Evolutionary conservation across 2,888 invertebrate genomes (phyloP).

Genomic region (Listrodromus nycthemerus): DNA sequence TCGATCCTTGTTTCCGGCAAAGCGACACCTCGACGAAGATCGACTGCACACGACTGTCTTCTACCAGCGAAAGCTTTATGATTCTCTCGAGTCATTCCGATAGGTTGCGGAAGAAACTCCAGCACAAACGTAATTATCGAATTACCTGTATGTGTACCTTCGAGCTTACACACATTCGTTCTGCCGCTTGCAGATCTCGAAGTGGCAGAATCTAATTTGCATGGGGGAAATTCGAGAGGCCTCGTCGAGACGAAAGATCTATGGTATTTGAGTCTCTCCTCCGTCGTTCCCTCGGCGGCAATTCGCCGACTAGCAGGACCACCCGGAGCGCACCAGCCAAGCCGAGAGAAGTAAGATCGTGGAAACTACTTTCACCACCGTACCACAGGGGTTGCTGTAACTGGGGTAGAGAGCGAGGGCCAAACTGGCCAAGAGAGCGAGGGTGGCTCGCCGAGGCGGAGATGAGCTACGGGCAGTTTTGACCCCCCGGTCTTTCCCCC

Average conservation of each 20-base stretch:
- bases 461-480: slow-evolving; percentile 83
- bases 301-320: slow-evolving; percentile 40
- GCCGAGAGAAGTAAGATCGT: slow-evolving; percentile 76
- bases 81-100: slow-evolving; percentile 25
- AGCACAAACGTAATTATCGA: slow-evolving; percentile 61
- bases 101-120: slow-evolving; percentile 68
- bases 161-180: slow-evolving; percentile 10
- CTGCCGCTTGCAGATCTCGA: slow-evolving; percentile 54
- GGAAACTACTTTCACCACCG: slow-evolving; percentile 77
- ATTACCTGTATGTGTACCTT: slow-evolving; percentile 30
- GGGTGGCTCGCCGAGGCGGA: slow-evolving; percentile 66
- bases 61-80: not conserved
- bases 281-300: slow-evolving; percentile 3
- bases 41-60: not conserved
- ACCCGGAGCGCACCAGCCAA: slow-evolving; percentile 43
- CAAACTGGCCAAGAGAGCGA: slow-evolving; percentile 57
- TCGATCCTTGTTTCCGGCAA: not conserved
- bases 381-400: slow-evolving; percentile 64
- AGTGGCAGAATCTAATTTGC: slow-evolving; percentile 78
- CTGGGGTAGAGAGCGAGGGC: slow-evolving; percentile 58
- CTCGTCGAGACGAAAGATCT: slow-evolving; percentile 50
- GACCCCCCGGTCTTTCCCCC: slow-evolving; percentile 74
- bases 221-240: slow-evolving; percentile 75
- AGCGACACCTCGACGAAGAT: not conserved
- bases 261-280: slow-evolving; percentile 19